These are phyloP conservation scores for Agrotis puta DNA, from an alignment of 2,888 invertebrate species.

Conservation along the genomic window DNA sequence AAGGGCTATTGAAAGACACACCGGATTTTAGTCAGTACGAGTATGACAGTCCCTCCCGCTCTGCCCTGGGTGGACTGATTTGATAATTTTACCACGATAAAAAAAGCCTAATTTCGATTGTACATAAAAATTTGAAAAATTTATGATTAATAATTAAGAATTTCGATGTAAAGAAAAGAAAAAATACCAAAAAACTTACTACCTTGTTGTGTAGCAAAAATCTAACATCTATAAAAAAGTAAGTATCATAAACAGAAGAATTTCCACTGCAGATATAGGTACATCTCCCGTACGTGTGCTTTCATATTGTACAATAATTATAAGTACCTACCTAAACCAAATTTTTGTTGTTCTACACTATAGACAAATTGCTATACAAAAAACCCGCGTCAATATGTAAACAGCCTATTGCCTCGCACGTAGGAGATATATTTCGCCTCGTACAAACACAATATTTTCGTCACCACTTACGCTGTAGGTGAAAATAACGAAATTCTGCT, in stretches of 20 bases:
- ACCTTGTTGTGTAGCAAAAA: no score
- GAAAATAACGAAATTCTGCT: conserved; percentile 31
- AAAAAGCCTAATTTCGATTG: no score
- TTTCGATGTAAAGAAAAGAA: no score
- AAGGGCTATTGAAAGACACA: no score
- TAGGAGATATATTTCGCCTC: conserved; percentile 28
- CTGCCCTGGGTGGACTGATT: no score
- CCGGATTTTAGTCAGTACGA: no score
- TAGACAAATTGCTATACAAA: conserved; percentile 15
- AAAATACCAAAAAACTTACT: no score
- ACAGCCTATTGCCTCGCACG: conserved; percentile 1
- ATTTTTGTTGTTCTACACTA: not conserved
- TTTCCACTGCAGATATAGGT: not conserved
- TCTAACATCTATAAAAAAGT: not conserved
- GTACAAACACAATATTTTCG: conserved; percentile 32
- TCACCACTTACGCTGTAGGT: not conserved
- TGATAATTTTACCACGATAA: no score
- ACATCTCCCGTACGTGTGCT: not conserved
- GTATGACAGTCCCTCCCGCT: no score
- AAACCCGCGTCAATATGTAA: conserved; percentile 21
- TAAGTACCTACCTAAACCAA: not conserved
- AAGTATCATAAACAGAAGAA: no score
- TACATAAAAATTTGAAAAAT: no score
- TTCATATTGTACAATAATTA: not conserved
- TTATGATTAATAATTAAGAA: no score